Percentiles rank a stretch among this genome's conserved stretches.
phyloP scores from a whole-genome alignment of 2,797 vertebrate species.

The Molothrus aeneus region DNA sequence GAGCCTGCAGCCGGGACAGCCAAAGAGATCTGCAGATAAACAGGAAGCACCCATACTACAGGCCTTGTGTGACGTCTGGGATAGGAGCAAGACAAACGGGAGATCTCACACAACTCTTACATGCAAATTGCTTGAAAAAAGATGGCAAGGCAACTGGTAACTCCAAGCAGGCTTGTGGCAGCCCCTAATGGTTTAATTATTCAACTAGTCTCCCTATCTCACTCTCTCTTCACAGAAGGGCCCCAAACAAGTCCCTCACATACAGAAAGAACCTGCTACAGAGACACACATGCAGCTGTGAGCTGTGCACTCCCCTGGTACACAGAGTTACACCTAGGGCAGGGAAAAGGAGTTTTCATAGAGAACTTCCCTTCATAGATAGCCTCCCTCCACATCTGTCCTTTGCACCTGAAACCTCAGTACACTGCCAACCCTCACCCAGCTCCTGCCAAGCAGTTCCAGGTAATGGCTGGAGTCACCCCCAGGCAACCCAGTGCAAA shows the following conservation, averaged over 20 bases:
- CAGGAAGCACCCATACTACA: neutral
- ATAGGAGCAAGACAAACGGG: neutral
- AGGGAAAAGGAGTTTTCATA: neutral
- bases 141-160: neutral
- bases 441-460: neutral
- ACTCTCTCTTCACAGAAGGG: neutral
- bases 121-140: neutral
- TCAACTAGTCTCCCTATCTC: neutral
- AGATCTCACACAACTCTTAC: neutral
- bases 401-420: neutral
- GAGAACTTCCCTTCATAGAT: neutral
- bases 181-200: neutral
- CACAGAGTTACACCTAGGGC: neutral
- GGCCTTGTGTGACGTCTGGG: neutral
- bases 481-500: rapidly evolving
- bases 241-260: neutral
- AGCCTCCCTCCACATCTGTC: neutral
- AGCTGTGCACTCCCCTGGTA: neutral
- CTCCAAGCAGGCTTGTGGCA: neutral
- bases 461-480: neutral
- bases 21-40: neutral
- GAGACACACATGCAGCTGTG: neutral
- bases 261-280: neutral
- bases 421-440: neutral
- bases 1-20: neutral